These are phyloP conservation scores for Amphipyra berbera DNA, from an alignment of 2,888 invertebrate species.

Conservation along the genomic window DNA sequence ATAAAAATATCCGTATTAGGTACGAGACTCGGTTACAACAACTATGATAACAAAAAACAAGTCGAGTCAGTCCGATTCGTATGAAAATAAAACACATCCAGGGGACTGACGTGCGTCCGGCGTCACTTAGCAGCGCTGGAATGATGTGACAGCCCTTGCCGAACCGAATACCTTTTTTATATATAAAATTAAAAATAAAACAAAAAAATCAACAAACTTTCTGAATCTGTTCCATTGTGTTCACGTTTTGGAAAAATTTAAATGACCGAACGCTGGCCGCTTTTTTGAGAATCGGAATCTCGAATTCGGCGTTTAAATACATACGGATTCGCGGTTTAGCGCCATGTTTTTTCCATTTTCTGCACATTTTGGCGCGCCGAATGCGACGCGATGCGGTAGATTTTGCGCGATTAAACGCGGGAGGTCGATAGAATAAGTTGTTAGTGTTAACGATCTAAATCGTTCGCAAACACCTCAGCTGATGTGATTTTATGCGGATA, in stretches of 20 bases:
- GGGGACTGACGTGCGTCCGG: conserved; percentile 89
- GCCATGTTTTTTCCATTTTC: conserved; percentile 90
- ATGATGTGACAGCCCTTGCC: conserved; percentile 89
- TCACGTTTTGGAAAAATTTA: conserved; percentile 89
- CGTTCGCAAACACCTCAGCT: conserved; percentile 70
- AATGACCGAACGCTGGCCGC: conserved; percentile 83
- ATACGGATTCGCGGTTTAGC: conserved; percentile 89
- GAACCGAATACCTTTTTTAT: conserved; percentile 87
- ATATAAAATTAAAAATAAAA: conserved; percentile 85
- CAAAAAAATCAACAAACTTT: conserved; percentile 75
- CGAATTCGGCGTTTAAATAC: conserved; percentile 89
- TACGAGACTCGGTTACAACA: conserved; percentile 79
- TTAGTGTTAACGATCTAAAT: conserved; percentile 85
- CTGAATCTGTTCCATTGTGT: conserved; percentile 89
- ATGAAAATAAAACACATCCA: conserved; percentile 88
- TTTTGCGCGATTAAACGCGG: conserved; percentile 85
- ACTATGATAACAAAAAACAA: conserved; percentile 87
- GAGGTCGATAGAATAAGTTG: conserved; percentile 87
- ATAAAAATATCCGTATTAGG: conserved; percentile 78
- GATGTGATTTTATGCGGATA: conserved; percentile 61
- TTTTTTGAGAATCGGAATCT: conserved; percentile 85
- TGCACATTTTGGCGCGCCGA: conserved; percentile 84
- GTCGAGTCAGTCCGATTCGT: conserved; percentile 83
- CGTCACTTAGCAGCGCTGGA: conserved; percentile 90
- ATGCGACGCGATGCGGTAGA: conserved; percentile 82